phyloP scores from a whole-genome alignment of 2,797 vertebrate genomes.

The Arremon brunneinucha region DNA sequence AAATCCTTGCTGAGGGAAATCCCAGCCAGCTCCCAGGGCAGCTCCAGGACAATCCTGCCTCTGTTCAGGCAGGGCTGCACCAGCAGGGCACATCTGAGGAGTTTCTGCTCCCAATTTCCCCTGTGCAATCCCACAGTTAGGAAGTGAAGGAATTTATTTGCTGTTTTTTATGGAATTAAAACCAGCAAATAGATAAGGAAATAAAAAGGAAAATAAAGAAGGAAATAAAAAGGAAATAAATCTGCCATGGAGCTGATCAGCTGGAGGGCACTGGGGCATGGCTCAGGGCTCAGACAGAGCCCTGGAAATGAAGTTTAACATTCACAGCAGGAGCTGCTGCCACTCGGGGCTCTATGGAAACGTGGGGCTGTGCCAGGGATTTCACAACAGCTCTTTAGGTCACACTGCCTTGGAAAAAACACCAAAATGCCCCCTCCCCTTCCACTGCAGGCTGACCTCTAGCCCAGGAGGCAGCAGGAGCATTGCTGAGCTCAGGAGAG shows the following conservation, averaged over 20 bases:
- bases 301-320: slow-evolving; percentile 10
- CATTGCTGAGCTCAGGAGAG: neutral
- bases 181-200: neutral
- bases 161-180: neutral
- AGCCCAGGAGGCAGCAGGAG: neutral
- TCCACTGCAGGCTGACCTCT: neutral
- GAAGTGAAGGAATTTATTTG: neutral
- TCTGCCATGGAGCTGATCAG: neutral
- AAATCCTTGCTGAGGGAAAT: neutral
- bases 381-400: slow-evolving; percentile 31
- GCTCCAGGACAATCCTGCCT: slow-evolving; percentile 38
- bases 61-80: neutral
- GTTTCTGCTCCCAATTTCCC: neutral
- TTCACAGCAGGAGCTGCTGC: slow-evolving; percentile 15
- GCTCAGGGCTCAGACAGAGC: neutral
- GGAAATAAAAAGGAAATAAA: neutral
- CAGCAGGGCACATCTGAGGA: neutral
- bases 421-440: neutral
- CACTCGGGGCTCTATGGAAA: slow-evolving; percentile 35
- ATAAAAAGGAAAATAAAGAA: too few relatives aligned
- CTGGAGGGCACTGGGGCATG: neutral
- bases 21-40: slow-evolving; percentile 19
- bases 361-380: neutral
- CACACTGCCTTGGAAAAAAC: neutral
- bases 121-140: neutral